Evolutionary conservation across 2,113 vertebrate species (phyloP), one percentile per base, ranked within the genome.

Genomic region (Sceloporus undulatus): DNA sequence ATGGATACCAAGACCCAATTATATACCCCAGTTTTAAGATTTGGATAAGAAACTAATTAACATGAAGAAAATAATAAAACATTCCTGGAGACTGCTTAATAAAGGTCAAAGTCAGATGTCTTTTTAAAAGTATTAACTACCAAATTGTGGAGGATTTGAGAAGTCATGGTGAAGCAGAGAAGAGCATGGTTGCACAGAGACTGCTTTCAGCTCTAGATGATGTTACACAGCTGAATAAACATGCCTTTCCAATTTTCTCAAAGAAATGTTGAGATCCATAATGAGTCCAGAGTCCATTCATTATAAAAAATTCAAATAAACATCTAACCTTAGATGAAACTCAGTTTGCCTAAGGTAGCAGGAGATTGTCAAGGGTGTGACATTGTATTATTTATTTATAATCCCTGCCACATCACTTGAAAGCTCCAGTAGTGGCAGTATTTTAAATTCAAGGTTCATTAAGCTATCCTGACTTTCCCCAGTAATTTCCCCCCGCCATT

Each of bases 181-280:
- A 70, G 18, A 42, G 25, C 29, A 40, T 9, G 27, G n/a, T 7
- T 77, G 0, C 62, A 82, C 84, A 78, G 84, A 71, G 79, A 19
- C n/a, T 8, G 85, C 79, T 86, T 90, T 86, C 74, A 90, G 74
- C 76, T 62, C 25, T 13, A 19, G 79, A 42, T 9, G 74, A 59
- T 82, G 85, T 65, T 83, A 82, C 27, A 10, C 89, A 90, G 89
- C 89, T 90, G 85, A 83, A 74, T 78, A 86, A 90, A 90, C 85
- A 90, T 65, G 42, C 34, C 65, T 59, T 83, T 38, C 34, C 76
- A 56, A 52, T 87, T 90, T 90, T 90, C 66, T 48, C 62, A 29
- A 77, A 83, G 81, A 90, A 83, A 90, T 83, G 48, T 86, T 19
- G 52, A 70, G 48, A 70, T 78, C 65, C 65, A 73, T 82, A 71